phyloP scores from a whole-genome alignment of 2,888 invertebrate species.

The Dendrolimus houi region DNA sequence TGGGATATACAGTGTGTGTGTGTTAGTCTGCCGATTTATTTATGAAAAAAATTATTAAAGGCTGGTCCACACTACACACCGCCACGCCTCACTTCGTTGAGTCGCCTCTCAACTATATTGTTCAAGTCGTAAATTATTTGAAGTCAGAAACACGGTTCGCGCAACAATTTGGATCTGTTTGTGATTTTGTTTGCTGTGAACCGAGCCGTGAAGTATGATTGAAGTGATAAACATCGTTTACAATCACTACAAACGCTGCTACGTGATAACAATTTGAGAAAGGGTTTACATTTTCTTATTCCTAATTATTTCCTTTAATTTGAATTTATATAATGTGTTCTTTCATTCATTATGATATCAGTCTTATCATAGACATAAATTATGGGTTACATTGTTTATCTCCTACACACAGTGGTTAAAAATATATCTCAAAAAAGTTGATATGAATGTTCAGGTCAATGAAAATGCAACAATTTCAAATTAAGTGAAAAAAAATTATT shows the following conservation, averaged over 20 bases:
- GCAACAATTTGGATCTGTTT: conserved; percentile 42
- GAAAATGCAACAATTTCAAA: too few relatives aligned
- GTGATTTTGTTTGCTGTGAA: conserved; percentile 45
- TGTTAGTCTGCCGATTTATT: too few relatives aligned
- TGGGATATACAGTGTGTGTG: too few relatives aligned
- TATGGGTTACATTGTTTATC: too few relatives aligned
- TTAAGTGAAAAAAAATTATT: too few relatives aligned
- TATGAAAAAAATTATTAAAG: too few relatives aligned
- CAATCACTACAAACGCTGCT: conserved; percentile 17
- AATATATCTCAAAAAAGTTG: too few relatives aligned
- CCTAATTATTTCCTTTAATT: too few relatives aligned
- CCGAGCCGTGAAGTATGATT: conserved; percentile 39
- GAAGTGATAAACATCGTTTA: conserved; percentile 31
- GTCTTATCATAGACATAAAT: too few relatives aligned
- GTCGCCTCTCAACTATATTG: conserved; percentile 49
- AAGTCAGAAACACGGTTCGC: conserved; percentile 50
- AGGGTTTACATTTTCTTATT: neutral
- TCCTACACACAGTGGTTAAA: too few relatives aligned
- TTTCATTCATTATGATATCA: too few relatives aligned
- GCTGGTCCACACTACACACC: conserved; percentile 1
- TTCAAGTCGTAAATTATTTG: conserved; percentile 61
- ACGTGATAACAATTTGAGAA: conserved; percentile 2
- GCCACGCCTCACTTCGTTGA: conserved; percentile 34
- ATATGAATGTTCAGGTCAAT: too few relatives aligned
- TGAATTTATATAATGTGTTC: neutral